Evolutionary conservation across 2,797 vertebrate genomes (phyloP).

Genomic region (Phalloptychus januarius): DNA sequence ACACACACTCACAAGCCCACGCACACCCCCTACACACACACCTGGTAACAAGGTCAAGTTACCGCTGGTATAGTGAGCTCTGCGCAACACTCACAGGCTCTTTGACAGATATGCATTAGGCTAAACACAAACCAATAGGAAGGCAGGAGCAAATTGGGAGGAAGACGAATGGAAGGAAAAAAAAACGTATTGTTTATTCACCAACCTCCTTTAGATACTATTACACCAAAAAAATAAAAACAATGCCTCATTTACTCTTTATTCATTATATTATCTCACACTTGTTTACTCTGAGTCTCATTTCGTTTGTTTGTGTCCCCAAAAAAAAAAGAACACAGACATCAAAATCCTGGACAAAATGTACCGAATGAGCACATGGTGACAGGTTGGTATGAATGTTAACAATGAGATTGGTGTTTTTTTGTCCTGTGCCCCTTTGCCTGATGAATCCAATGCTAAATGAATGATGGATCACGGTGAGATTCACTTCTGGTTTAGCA

Average conservation of each 20-base stretch:
- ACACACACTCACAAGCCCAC: constrained; percentile 67
- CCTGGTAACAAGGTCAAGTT: constrained; percentile 95
- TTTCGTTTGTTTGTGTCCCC: constrained; percentile 8
- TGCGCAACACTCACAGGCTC: constrained; percentile 72
- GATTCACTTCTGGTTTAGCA: not conserved
- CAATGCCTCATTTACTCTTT: constrained; percentile 12
- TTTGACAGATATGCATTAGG: constrained; percentile 18
- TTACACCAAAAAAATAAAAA: constrained; percentile 35
- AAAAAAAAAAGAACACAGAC: constrained; percentile 8
- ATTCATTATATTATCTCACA: constrained; percentile 29
- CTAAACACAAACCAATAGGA: constrained; percentile 13
- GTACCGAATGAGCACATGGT: constrained; percentile 25
- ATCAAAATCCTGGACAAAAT: constrained; percentile 6
- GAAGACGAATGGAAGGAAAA: constrained; percentile 38
- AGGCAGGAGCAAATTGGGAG: not conserved
- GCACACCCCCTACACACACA: constrained; percentile 64
- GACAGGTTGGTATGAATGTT: constrained; percentile 75
- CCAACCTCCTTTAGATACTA: constrained; percentile 70
- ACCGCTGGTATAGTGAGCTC: constrained; percentile 92
- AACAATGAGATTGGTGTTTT: constrained; percentile 54
- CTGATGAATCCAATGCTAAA: constrained; percentile 33
- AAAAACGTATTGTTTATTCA: constrained; percentile 71
- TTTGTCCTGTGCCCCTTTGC: constrained; percentile 42
- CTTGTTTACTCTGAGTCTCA: constrained; percentile 38
- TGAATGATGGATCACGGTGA: constrained; percentile 56